These are phyloP conservation scores for Callithrix jacchus DNA, from an alignment of 2,113 vertebrate species.

Conservation along the genomic window DNA sequence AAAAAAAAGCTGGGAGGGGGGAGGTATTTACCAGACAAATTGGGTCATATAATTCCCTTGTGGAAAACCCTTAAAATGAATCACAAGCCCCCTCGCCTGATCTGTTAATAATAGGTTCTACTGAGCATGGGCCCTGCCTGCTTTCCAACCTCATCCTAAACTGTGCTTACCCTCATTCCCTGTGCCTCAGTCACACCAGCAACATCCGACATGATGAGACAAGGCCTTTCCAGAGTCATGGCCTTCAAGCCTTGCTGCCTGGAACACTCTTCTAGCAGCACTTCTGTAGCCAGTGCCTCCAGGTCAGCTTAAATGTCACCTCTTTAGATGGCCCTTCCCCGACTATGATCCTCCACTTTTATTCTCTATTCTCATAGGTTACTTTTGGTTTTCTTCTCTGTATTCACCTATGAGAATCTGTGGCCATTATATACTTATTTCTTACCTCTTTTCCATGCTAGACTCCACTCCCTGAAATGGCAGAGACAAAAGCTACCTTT, in stretches of 20 bases:
- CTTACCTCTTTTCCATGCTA: background rate
- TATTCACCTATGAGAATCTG: background rate
- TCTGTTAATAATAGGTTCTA: background rate
- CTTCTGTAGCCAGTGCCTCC: background rate
- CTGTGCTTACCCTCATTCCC: accelerated
- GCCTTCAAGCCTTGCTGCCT: background rate
- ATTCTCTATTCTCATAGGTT: background rate
- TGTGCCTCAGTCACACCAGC: too few relatives aligned
- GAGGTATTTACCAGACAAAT: background rate
- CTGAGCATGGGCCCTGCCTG: background rate
- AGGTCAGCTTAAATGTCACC: background rate
- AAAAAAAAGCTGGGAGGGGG: too few relatives aligned
- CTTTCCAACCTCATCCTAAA: accelerated
- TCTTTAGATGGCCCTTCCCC: background rate
- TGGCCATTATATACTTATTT: background rate
- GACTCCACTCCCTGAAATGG: background rate
- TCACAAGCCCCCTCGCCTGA: background rate
- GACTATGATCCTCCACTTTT: background rate
- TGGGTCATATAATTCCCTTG: background rate
- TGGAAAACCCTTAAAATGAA: background rate
- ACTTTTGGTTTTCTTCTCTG: background rate
- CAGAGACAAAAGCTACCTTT: background rate
- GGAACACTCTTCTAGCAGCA: background rate
- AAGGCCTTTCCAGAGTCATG: background rate
- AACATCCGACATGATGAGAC: background rate